phyloP scores from a whole-genome alignment of 2,888 invertebrate species.

The Gymnocheta viridis region DNA sequence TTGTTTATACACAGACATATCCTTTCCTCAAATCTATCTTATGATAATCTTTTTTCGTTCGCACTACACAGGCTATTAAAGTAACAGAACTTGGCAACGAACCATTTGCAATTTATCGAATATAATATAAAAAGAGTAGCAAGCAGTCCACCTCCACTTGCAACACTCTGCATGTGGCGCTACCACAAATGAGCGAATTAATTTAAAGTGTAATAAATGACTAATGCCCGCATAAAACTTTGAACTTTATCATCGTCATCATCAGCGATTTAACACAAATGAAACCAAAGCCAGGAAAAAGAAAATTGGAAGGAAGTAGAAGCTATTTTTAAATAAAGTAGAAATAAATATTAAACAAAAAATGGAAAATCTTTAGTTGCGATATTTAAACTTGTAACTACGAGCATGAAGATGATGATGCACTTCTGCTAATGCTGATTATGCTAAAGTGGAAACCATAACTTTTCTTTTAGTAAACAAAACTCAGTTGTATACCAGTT shows the following conservation, averaged over 20 bases:
- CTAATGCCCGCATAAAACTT: constrained; percentile 70
- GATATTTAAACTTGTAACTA: constrained; percentile 6
- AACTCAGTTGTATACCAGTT: not conserved
- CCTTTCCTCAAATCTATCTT: not conserved
- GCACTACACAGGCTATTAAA: too few relatives aligned
- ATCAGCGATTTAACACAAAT: constrained; percentile 68
- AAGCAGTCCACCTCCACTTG: not conserved
- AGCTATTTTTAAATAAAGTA: constrained; percentile 36
- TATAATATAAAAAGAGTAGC: not conserved
- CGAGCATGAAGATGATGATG: constrained; percentile 17
- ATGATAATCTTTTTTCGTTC: not conserved
- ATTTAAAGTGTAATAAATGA: constrained; percentile 73
- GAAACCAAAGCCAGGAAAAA: constrained; percentile 44
- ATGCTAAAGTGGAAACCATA: constrained; percentile 34
- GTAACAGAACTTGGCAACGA: constrained; percentile 6
- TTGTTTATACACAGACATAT: too few relatives aligned
- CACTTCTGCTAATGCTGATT: constrained; percentile 38
- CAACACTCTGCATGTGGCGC: constrained; percentile 17
- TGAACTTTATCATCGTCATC: constrained; percentile 70
- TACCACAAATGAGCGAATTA: constrained; percentile 72
- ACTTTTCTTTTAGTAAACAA: constrained; percentile 29
- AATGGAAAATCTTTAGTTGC: constrained; percentile 7
- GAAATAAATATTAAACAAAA: constrained; percentile 29
- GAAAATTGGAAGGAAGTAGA: constrained; percentile 40
- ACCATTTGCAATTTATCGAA: constrained; percentile 16